Conservation (phyloP, 2,113 vertebrate genomes). For the Mesitornis unicolor region DNA sequence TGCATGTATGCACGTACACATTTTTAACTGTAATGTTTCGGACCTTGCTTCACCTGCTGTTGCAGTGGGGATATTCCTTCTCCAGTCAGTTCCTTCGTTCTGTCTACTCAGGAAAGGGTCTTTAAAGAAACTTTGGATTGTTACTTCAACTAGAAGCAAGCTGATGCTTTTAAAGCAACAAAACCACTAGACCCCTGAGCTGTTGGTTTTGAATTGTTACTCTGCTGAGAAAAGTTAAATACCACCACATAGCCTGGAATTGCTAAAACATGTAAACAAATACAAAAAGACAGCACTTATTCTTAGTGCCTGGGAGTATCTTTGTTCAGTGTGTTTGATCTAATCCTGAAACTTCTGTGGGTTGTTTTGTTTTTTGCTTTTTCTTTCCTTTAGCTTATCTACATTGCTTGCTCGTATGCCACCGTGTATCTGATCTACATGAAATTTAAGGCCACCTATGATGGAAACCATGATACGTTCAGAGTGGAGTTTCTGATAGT, state of each 20-base stretch:
- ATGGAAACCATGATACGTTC: conserved; percentile 98
- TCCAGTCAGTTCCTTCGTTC: not conserved
- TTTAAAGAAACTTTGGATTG: not conserved
- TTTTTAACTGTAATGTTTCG: not conserved
- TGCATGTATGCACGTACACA: not conserved
- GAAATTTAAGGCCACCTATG: conserved; percentile 98
- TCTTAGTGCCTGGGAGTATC: not conserved
- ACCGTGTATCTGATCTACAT: conserved; percentile 95
- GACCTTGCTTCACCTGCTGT: not conserved
- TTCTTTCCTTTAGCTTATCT: conserved; percentile 83
- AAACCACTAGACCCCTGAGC: not conserved
- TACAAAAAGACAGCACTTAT: not conserved
- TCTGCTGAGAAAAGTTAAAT: not conserved
- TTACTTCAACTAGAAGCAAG: not conserved
- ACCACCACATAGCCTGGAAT: not conserved
- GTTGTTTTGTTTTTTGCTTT: not conserved
- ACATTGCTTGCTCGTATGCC: conserved; percentile 92
- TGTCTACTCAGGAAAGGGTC: not conserved
- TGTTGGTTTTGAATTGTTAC: not conserved
- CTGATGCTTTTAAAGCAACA: not conserved
- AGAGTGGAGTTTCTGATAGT: conserved; percentile 96
- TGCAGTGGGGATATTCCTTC: not conserved
- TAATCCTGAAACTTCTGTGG: not conserved
- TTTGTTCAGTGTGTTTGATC: not conserved
- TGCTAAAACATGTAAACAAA: not conserved